A percentile compares a stretch with the other conserved stretches of the same genome.
Conservation (phyloP, 2,888 invertebrate genomes). For the Melitaea athalia region DNA sequence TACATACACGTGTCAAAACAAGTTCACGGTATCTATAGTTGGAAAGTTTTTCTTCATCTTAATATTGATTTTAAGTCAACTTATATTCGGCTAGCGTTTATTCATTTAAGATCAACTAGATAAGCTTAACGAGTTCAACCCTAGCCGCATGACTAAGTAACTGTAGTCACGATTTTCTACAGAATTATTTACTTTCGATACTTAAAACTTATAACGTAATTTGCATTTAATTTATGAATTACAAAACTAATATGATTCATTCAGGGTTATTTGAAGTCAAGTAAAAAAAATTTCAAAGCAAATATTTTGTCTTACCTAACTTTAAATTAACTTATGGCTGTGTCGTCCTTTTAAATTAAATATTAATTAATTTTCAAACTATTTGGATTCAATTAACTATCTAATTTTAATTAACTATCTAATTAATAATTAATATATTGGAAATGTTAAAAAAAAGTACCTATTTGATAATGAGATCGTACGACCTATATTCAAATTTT, state of each 20-base stretch:
- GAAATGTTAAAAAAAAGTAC: neutral
- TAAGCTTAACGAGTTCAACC: conserved; percentile 60
- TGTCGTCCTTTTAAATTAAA: neutral
- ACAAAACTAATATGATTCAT: conserved; percentile 22
- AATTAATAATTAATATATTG: neutral
- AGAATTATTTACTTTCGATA: conserved; percentile 26
- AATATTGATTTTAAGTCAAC: conserved; percentile 17
- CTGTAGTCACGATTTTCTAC: conserved; percentile 59
- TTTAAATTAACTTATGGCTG: neutral
- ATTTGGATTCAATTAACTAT: neutral
- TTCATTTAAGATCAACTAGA: conserved; percentile 44
- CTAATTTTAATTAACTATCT: neutral
- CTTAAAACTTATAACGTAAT: conserved; percentile 9
- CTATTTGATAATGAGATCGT: neutral
- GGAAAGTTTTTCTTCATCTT: neutral
- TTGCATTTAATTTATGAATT: conserved; percentile 24
- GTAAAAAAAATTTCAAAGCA: neutral
- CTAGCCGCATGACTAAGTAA: conserved; percentile 68
- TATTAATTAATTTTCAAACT: neutral
- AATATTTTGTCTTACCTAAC: neutral
- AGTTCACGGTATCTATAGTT: neutral
- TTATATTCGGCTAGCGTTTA: conserved; percentile 35
- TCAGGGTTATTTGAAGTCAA: neutral
- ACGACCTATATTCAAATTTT: no score
- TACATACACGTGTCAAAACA: neutral